Base-by-base conservation (phyloP, 2,797 vertebrate species). In the Knipowitschia caucasica region DNA sequence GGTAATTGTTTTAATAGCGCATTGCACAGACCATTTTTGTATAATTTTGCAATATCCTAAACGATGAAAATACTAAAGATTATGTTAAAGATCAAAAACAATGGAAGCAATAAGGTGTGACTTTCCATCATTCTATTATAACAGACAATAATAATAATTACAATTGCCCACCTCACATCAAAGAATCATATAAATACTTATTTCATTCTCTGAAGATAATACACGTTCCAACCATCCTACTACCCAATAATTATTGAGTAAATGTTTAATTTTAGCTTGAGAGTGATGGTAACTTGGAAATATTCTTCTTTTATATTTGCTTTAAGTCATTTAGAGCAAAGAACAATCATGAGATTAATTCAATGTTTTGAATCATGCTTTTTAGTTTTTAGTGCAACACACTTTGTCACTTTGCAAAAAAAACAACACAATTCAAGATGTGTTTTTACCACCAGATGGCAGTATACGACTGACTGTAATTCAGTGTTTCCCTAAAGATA, bases 261-360 rank as follows among this genome's bases (percentile, higher is more conserved):
- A 20, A 20, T 38, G n/a, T 17, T 38, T 9, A 9, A 38, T 11
- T 39, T 39, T 39, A 39, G 18, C 7, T 2, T 20, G 18, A 39
- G 20, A 21, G 18, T 21, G 10, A 20, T 39, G 12, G 36, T 39
- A 20, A 39, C 23, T 14, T 14, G 20, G 7, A 7, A 24, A 5
- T n/a, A 14, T 10, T 25, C 5, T 42, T 42, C 34, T 49, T 33
- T 18, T 31, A 34, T 6, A 1, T 50, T 54, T 55, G 56, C 59
- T 80, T 72, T 59, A 46, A 36, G 45, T 36, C 15, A 36, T 53
- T 23, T 70, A 53, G 64, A 67, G 81, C 74, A 77, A 77, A 83
- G 81, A 88, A 86, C 87, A 89, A 88, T 87, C 83, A 78, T 63
- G 59, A 80, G 64, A 70, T 73, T 66, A 2, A 44, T 59, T 67